Percentiles rank a stretch among this genome's conserved stretches.
phyloP scores from a whole-genome alignment of 2,113 vertebrate species.

The Acrocephalus arundinaceus region DNA sequence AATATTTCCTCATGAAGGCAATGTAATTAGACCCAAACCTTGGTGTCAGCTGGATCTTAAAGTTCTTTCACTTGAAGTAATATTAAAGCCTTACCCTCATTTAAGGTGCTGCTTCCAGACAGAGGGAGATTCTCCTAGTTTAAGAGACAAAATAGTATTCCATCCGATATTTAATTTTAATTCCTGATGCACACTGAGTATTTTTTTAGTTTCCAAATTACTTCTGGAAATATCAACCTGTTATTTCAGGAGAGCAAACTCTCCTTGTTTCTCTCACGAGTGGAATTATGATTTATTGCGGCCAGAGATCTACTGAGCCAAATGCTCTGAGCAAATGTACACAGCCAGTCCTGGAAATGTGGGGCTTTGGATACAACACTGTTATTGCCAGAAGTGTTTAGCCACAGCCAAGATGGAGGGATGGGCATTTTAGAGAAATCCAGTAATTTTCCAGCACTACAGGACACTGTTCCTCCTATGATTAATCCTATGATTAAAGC shows the following conservation, averaged over 20 bases:
- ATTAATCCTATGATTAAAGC: too few relatives aligned
- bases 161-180: background rate
- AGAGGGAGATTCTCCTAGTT: background rate
- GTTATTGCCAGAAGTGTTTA: background rate
- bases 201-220: background rate
- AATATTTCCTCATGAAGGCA: background rate
- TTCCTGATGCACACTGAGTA: background rate
- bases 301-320: background rate
- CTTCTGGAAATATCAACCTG: background rate
- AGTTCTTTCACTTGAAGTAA: background rate
- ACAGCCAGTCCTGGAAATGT: background rate
- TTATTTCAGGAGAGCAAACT: background rate
- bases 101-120: background rate
- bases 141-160: background rate
- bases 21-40: background rate
- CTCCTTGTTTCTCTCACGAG: fast-evolving
- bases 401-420: background rate
- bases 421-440: background rate
- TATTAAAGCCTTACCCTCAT: background rate
- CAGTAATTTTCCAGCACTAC: background rate
- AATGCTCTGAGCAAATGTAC: background rate
- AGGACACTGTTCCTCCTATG: background rate
- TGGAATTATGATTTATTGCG: background rate
- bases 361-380: background rate
- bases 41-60: background rate